phyloP scores from a whole-genome alignment of 2,888 invertebrate genomes.

The Eristalis tenax region DNA sequence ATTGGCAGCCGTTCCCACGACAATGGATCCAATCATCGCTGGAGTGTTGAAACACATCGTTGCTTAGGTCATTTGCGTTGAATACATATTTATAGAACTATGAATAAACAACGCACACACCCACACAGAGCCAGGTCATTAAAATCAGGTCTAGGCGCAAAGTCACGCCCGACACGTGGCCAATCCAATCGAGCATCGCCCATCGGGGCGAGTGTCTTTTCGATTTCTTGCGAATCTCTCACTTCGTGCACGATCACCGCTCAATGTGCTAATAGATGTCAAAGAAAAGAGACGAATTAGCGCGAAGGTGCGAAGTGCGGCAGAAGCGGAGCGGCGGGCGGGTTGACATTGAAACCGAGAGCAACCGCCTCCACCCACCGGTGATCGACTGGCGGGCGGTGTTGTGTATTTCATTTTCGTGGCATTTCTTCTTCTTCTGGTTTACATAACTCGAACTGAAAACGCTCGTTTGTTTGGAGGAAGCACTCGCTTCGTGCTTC shows the following conservation, averaged over 20 bases:
- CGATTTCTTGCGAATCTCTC: not conserved
- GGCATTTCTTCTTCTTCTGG: not conserved
- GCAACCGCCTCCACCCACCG: not conserved
- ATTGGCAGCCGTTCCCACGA: not conserved
- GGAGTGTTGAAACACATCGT: not conserved
- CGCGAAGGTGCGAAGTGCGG: not conserved
- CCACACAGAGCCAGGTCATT: not conserved
- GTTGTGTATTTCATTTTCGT: not conserved
- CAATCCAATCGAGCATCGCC: not conserved
- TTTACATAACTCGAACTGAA: not conserved
- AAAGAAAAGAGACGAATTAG: not conserved
- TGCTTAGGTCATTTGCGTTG: slow-evolving; percentile 41
- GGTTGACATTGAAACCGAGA: not conserved
- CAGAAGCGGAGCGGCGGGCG: not conserved
- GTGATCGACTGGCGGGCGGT: not conserved
- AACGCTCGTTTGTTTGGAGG: not conserved
- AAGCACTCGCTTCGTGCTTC: not conserved
- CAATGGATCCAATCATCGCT: slow-evolving; percentile 9
- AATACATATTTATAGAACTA: slow-evolving; percentile 33
- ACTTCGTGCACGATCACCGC: not conserved
- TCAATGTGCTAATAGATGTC: not conserved
- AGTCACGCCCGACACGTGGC: not conserved
- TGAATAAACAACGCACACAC: slow-evolving; percentile 6
- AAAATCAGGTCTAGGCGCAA: not conserved
- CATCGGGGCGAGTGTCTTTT: not conserved